These are phyloP conservation scores for Temnothorax rugatulus DNA, from an alignment of 2,888 invertebrate species.

Conservation along the genomic window DNA sequence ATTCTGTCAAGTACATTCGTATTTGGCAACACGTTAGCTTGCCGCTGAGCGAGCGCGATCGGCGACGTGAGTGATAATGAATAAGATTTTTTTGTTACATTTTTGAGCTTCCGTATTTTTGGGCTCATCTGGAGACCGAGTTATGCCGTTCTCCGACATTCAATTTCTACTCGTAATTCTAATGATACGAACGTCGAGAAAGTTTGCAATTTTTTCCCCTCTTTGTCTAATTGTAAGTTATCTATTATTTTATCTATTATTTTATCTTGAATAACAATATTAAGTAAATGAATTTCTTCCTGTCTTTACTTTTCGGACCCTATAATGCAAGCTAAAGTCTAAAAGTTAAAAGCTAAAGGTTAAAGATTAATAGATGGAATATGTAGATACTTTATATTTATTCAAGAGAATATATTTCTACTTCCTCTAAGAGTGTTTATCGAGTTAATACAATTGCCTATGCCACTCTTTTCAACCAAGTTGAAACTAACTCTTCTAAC, in stretches of 20 bases:
- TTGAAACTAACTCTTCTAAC: no score
- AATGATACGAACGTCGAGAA: neutral
- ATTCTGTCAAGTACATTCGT: neutral
- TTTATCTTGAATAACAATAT: constrained; percentile 5
- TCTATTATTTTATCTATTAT: neutral
- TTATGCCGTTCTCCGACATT: neutral
- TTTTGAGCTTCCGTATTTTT: neutral
- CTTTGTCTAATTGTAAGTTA: neutral
- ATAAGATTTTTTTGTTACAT: neutral
- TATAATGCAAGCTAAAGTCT: neutral
- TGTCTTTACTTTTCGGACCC: neutral
- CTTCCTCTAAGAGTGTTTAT: neutral
- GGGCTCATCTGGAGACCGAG: neutral
- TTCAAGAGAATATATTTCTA: constrained; percentile 9
- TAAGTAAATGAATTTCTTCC: neutral
- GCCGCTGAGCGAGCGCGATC: neutral
- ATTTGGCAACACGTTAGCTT: neutral
- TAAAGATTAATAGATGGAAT: constrained; percentile 10
- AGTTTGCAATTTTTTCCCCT: neutral
- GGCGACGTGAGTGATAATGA: neutral
- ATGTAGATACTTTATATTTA: neutral
- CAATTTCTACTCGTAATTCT: neutral
- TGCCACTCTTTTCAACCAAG: neutral
- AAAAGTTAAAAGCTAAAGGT: neutral
- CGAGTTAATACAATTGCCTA: neutral